These are phyloP conservation scores for Hyalella azteca DNA, from an alignment of 2,888 invertebrate genomes.

Conservation along the genomic window DNA sequence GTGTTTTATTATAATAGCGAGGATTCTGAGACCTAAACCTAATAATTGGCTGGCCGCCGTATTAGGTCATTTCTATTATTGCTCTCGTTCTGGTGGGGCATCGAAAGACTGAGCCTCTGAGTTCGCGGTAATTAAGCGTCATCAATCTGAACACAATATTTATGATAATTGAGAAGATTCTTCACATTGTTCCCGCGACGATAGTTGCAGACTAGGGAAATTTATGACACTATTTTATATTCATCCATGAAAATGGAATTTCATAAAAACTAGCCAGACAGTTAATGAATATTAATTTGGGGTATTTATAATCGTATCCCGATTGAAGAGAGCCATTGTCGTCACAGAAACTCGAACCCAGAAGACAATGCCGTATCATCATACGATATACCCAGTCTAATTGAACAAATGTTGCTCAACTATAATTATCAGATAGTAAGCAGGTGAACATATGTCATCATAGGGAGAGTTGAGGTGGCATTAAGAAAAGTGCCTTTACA, in stretches of 20 bases:
- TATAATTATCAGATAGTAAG: too few species aligned
- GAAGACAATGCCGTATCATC: background rate
- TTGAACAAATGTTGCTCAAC: background rate
- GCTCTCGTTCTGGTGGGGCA: background rate
- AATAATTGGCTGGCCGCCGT: background rate
- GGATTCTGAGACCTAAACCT: too few species aligned
- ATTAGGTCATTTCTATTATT: conserved; percentile 24
- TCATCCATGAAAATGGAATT: background rate
- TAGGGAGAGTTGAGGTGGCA: too few species aligned
- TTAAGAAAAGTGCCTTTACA: too few species aligned
- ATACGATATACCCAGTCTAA: background rate
- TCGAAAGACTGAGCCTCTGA: background rate
- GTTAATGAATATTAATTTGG: background rate
- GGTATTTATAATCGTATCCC: background rate
- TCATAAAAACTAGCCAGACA: background rate
- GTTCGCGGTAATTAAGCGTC: background rate
- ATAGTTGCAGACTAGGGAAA: background rate
- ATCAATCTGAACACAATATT: background rate
- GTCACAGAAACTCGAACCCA: conserved; percentile 3
- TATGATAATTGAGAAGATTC: conserved; percentile 25
- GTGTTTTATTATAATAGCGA: too few species aligned
- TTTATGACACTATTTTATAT: background rate
- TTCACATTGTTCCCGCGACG: background rate
- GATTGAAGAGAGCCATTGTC: background rate
- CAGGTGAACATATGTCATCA: too few species aligned